A percentile compares a stretch with the other conserved stretches of the same genome.
These are phyloP conservation scores for Danio tinwini DNA, from an alignment of 2,797 vertebrate genomes.

Conservation along the genomic window DNA sequence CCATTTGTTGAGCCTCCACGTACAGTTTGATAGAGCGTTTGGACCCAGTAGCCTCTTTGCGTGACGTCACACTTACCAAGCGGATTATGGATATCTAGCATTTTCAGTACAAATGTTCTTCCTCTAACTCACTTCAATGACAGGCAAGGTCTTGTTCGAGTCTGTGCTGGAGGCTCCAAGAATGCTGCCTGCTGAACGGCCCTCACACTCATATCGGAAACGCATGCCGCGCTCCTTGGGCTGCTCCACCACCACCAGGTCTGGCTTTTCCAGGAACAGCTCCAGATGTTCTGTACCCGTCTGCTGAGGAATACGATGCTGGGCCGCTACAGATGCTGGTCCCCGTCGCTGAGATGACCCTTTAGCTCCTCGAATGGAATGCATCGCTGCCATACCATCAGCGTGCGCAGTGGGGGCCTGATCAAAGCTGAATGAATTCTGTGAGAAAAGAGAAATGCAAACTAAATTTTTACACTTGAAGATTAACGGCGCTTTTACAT, in stretches of 20 bases:
- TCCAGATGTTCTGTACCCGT: slow-evolving; percentile 70
- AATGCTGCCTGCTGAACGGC: slow-evolving; percentile 92
- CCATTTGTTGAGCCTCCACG: too few species aligned
- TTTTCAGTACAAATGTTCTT: background rate
- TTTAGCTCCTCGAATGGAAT: slow-evolving; percentile 54
- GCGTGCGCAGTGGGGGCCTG: slow-evolving; percentile 33
- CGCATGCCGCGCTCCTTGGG: slow-evolving; percentile 95
- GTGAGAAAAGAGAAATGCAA: slow-evolving; percentile 4
- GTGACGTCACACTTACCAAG: too few species aligned
- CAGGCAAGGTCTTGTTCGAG: slow-evolving; percentile 86
- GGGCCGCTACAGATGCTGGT: slow-evolving; percentile 27
- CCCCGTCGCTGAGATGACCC: slow-evolving; percentile 41
- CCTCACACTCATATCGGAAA: slow-evolving; percentile 96
- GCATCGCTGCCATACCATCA: slow-evolving; percentile 62
- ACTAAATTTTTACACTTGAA: background rate
- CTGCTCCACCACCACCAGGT: slow-evolving; percentile 86
- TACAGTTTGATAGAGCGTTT: too few species aligned
- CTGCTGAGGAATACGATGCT: slow-evolving; percentile 35
- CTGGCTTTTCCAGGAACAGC: slow-evolving; percentile 77
- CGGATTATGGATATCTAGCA: too few species aligned
- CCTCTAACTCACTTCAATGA: slow-evolving; percentile 81
- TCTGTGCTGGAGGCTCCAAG: slow-evolving; percentile 87
- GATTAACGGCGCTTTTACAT: background rate
- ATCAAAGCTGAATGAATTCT: slow-evolving; percentile 60
- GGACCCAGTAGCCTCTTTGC: too few species aligned